These are phyloP conservation scores for Ephydatia muelleri DNA, from an alignment of 37 sponge, comb jelly and placozoan genomes.

Conservation along the genomic window DNA sequence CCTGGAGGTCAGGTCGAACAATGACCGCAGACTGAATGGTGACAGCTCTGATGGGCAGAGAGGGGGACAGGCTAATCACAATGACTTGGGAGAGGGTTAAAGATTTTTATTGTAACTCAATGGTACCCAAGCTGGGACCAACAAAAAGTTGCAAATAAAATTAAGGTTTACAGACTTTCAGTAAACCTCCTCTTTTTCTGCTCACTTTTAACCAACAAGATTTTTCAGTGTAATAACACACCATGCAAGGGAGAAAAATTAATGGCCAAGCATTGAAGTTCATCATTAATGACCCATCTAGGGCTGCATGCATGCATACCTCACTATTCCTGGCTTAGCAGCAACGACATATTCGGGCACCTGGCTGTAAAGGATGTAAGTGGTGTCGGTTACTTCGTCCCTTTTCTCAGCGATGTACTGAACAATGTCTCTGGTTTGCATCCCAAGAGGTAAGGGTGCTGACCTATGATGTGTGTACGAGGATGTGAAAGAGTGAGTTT, in stretches of 20 bases:
- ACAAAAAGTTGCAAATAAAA: too few species aligned
- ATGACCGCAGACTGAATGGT: conserved; percentile 45
- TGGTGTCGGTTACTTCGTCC: conserved; percentile 41
- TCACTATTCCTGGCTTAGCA: background rate
- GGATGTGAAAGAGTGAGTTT: too few species aligned
- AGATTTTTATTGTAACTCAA: too few species aligned
- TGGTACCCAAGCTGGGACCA: too few species aligned
- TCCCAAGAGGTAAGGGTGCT: conserved; percentile 16
- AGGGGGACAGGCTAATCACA: background rate
- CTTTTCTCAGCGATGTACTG: conserved; percentile 13
- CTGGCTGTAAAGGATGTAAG: conserved; percentile 35
- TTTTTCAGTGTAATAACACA: too few species aligned
- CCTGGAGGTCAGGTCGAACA: conserved; percentile 37
- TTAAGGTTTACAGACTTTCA: too few species aligned
- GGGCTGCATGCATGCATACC: background rate
- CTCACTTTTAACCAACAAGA: too few species aligned
- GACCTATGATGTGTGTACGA: too few species aligned
- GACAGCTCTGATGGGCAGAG: conserved; percentile 30
- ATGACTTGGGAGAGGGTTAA: background rate
- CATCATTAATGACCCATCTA: too few species aligned
- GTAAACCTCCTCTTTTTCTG: too few species aligned
- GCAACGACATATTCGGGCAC: background rate
- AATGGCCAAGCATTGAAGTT: too few species aligned
- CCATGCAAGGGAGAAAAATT: too few species aligned
- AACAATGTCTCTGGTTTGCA: conserved; percentile 45